These are phyloP conservation scores for Patella depressa DNA, from an alignment of 2,888 invertebrate genomes.

Conservation along the genomic window DNA sequence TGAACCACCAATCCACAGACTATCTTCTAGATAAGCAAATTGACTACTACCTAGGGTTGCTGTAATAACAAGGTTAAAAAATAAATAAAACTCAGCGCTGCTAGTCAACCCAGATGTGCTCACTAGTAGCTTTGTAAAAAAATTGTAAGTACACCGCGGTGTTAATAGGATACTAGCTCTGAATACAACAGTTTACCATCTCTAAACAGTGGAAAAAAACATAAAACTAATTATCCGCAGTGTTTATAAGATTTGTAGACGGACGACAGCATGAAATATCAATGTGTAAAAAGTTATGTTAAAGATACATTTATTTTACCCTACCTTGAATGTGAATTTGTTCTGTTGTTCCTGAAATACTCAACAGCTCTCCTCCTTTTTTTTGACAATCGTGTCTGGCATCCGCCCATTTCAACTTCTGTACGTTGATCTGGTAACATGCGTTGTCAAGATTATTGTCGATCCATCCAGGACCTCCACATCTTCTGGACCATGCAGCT, in stretches of 20 bases:
- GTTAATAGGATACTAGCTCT: too few relatives aligned
- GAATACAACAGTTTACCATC: too few relatives aligned
- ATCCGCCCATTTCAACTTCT: slow-evolving; percentile 45
- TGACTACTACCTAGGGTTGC: slow-evolving; percentile 42
- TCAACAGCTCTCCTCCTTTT: slow-evolving; percentile 44
- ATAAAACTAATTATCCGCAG: too few relatives aligned
- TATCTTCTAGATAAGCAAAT: slow-evolving; percentile 42
- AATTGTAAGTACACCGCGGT: too few relatives aligned
- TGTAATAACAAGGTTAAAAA: slow-evolving; percentile 22
- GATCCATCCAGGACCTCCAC: slow-evolving; percentile 51
- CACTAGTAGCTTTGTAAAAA: too few relatives aligned
- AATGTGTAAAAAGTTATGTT: too few relatives aligned
- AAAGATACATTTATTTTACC: neutral
- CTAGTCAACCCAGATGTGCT: too few relatives aligned
- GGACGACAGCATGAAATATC: too few relatives aligned
- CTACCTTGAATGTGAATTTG: slow-evolving; percentile 53
- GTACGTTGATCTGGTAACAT: slow-evolving; percentile 51
- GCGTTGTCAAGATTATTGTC: slow-evolving; percentile 41
- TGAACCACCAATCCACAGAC: slow-evolving; percentile 57
- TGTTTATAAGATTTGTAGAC: too few relatives aligned
- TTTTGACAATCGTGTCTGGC: slow-evolving; percentile 48
- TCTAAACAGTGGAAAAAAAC: too few relatives aligned
- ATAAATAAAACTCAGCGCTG: too few relatives aligned
- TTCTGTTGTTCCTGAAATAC: slow-evolving; percentile 48
- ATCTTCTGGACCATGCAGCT: slow-evolving; percentile 42